Percentiles rank a stretch among this genome's conserved stretches.
Conservation (phyloP, 2,888 invertebrate species). For the Monopis laevigella region DNA sequence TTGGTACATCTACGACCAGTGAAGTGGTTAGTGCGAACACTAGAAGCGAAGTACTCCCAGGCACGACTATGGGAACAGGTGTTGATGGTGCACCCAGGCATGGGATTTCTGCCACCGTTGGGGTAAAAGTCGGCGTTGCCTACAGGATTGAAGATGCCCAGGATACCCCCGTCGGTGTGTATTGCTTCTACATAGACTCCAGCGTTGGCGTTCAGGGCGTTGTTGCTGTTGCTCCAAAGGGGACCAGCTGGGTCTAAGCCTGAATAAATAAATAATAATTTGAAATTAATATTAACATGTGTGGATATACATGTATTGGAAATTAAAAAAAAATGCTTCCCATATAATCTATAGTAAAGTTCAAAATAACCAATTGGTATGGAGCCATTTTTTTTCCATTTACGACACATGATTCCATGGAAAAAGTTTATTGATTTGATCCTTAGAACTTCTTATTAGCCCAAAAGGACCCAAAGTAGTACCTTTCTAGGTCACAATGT, state of each 20-base stretch:
- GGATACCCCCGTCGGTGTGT: conserved; percentile 36
- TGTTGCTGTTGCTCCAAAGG: conserved; percentile 27
- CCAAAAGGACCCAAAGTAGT: no score
- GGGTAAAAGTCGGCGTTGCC: conserved; percentile 40
- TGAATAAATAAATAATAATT: no score
- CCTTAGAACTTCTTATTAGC: no score
- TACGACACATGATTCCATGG: no score
- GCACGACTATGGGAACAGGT: conserved; percentile 40
- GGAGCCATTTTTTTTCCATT: no score
- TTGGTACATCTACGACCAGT: conserved; percentile 30
- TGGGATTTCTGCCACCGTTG: conserved; percentile 37
- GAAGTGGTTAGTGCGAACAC: conserved; percentile 32
- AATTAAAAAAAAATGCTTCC: no score
- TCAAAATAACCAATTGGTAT: no score
- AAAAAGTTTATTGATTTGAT: no score
- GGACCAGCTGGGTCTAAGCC: conserved; percentile 45
- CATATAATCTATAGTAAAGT: no score
- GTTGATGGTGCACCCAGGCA: conserved; percentile 37
- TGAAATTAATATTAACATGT: no score
- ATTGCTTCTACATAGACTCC: conserved; percentile 40
- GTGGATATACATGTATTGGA: no score
- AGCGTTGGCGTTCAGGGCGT: conserved; percentile 26
- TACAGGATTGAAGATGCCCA: conserved; percentile 32
- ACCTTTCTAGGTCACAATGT: no score
- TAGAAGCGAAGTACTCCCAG: conserved; percentile 32